These are phyloP conservation scores for Philereme vetulata DNA, from an alignment of 2,888 invertebrate genomes.

Conservation along the genomic window DNA sequence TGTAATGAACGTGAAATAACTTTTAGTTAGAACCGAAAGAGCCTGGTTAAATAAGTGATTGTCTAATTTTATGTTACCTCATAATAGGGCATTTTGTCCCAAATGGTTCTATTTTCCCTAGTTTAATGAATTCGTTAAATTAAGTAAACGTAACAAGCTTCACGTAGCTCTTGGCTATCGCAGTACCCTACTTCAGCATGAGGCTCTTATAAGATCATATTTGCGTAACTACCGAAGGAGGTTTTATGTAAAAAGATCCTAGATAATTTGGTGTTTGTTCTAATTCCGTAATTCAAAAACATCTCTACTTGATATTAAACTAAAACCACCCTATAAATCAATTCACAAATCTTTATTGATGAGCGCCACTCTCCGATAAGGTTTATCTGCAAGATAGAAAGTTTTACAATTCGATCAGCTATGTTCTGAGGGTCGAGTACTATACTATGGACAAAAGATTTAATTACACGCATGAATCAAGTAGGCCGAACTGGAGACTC, in stretches of 20 bases:
- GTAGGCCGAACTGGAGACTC: conserved; percentile 48
- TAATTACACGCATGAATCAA: conserved; percentile 84
- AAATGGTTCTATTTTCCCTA: conserved; percentile 22
- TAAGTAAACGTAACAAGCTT: conserved; percentile 25
- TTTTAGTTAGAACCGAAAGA: conserved; percentile 51
- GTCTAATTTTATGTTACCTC: conserved; percentile 42
- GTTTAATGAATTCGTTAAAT: conserved; percentile 21
- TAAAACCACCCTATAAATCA: conserved; percentile 55
- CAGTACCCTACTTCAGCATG: too few relatives aligned
- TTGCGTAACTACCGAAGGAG: too few relatives aligned
- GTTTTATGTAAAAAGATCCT: neutral
- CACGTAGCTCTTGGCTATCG: conserved; percentile 10
- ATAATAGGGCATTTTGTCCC: conserved; percentile 30
- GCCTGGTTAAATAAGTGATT: conserved; percentile 42
- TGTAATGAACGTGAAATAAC: conserved; percentile 60
- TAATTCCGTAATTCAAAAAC: conserved; percentile 2
- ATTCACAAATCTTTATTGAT: conserved; percentile 63
- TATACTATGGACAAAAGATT: conserved; percentile 75
- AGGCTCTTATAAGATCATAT: neutral
- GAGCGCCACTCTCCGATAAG: conserved; percentile 54
- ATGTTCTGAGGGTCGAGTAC: conserved; percentile 53
- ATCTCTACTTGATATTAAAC: conserved; percentile 3
- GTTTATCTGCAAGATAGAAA: conserved; percentile 62
- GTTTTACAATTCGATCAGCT: conserved; percentile 64
- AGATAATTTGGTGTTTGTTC: neutral